phyloP scores from a whole-genome alignment of 2,797 vertebrate species.

The Argentina silus region DNA sequence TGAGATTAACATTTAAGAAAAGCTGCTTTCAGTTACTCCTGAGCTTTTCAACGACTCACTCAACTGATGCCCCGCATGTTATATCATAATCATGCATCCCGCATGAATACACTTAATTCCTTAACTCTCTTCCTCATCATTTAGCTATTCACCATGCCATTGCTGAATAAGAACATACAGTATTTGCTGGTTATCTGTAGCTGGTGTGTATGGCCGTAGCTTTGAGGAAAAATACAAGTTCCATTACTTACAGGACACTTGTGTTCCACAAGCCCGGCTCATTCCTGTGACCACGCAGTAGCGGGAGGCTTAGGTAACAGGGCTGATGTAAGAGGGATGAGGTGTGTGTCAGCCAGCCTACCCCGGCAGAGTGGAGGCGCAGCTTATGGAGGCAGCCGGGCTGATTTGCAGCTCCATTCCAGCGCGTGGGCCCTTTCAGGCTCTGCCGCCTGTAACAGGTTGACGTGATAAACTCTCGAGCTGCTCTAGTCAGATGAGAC shows the following conservation, averaged over 20 bases:
- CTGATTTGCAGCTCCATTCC: constrained; percentile 69
- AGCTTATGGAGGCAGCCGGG: constrained; percentile 60
- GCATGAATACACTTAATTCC: no score
- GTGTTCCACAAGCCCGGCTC: background rate
- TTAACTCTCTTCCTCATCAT: no score
- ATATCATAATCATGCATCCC: no score
- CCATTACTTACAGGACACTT: no score
- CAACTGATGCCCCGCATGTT: no score
- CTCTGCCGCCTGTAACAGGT: constrained; percentile 65
- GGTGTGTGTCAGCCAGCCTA: constrained; percentile 21
- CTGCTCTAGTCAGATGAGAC: constrained; percentile 65
- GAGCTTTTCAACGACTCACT: constrained; percentile 1
- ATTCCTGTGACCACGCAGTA: background rate
- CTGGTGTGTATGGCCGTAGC: background rate
- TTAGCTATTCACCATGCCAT: background rate
- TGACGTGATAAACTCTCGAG: constrained; percentile 67
- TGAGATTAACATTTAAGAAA: constrained; percentile 71
- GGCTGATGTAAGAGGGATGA: background rate
- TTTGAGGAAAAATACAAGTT: background rate
- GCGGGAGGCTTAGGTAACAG: background rate
- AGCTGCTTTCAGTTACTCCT: constrained; percentile 50
- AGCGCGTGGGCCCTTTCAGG: constrained; percentile 67
- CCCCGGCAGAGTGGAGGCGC: constrained; percentile 59
- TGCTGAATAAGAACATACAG: background rate
- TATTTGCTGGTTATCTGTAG: background rate